Evolutionary conservation across 2,888 invertebrate genomes (phyloP).

Genomic region (Holacanthella duospinosa): DNA sequence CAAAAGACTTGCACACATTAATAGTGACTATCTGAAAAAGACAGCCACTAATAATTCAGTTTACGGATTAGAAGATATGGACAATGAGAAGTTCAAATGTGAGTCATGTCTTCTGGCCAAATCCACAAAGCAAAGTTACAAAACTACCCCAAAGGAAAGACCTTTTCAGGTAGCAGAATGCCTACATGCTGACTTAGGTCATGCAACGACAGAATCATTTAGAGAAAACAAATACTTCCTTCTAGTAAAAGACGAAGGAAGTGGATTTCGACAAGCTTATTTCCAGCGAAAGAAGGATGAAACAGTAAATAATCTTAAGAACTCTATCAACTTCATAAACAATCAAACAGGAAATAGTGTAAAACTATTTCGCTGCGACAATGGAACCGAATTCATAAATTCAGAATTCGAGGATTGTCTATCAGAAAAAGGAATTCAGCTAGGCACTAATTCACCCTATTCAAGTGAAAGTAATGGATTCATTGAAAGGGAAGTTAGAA

Average conservation of each 20-base stretch:
- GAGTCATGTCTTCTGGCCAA: background rate
- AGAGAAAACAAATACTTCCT: slow-evolving; percentile 12
- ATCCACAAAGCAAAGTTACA: slow-evolving; percentile 10
- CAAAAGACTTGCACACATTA: slow-evolving; percentile 17
- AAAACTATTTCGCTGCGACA: slow-evolving; percentile 12
- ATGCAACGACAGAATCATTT: slow-evolving; percentile 5
- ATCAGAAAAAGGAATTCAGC: too few species aligned
- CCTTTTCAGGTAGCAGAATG: slow-evolving; percentile 8
- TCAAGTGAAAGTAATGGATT: slow-evolving; percentile 7
- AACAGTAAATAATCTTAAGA: too few species aligned
- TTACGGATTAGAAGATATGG: background rate
- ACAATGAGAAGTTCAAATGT: background rate
- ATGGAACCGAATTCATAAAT: slow-evolving; percentile 14
- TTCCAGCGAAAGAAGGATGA: too few species aligned
- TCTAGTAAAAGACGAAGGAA: too few species aligned
- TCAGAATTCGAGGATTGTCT: too few species aligned
- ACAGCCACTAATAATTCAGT: slow-evolving; percentile 13
- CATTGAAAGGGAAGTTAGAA: too few species aligned
- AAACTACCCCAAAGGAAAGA: background rate
- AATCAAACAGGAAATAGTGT: too few species aligned
- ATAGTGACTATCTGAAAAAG: slow-evolving; percentile 4
- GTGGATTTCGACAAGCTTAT: too few species aligned
- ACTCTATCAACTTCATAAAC: slow-evolving; percentile 8
- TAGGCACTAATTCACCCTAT: too few species aligned
- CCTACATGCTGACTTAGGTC: slow-evolving; percentile 12